A percentile compares a stretch with the other conserved stretches of the same genome.
Conservation (phyloP, 2,888 invertebrate genomes). For the Penaeus monodon region DNA sequence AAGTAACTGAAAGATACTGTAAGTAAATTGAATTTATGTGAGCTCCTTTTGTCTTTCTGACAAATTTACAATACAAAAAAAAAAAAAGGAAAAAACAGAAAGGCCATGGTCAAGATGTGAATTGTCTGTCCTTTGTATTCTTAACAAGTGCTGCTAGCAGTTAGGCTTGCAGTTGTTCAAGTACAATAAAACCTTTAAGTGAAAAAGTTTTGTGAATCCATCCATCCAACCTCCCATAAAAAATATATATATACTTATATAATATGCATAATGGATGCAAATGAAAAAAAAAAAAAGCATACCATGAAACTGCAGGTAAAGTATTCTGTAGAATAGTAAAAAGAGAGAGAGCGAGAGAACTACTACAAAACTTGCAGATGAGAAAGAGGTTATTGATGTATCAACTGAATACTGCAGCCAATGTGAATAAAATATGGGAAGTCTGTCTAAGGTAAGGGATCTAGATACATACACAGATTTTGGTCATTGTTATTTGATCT, state of each 20-base stretch:
- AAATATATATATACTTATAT: not conserved
- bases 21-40: slow-evolving; percentile 22
- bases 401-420: not conserved
- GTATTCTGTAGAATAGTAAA: slow-evolving; percentile 33
- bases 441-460: too few species aligned
- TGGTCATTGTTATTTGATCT: too few species aligned
- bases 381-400: not conserved
- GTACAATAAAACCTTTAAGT: slow-evolving; percentile 55
- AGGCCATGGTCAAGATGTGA: slow-evolving; percentile 28
- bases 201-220: slow-evolving; percentile 47
- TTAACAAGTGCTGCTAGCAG: slow-evolving; percentile 36
- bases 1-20: slow-evolving; percentile 7
- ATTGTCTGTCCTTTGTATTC: slow-evolving; percentile 58
- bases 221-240: slow-evolving; percentile 56
- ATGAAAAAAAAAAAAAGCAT: not conserved
- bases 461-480: too few species aligned
- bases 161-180: slow-evolving; percentile 43
- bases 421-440: too few species aligned
- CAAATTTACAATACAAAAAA: slow-evolving; percentile 16
- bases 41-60: slow-evolving; percentile 28
- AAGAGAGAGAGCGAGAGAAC: not conserved
- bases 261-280: slow-evolving; percentile 8
- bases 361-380: not conserved
- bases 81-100: slow-evolving; percentile 11
- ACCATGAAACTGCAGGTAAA: slow-evolving; percentile 34